Percentiles rank a stretch among this genome's conserved stretches.
Conservation (phyloP, 2,888 invertebrate genomes). For the Nudaria mundana region DNA sequence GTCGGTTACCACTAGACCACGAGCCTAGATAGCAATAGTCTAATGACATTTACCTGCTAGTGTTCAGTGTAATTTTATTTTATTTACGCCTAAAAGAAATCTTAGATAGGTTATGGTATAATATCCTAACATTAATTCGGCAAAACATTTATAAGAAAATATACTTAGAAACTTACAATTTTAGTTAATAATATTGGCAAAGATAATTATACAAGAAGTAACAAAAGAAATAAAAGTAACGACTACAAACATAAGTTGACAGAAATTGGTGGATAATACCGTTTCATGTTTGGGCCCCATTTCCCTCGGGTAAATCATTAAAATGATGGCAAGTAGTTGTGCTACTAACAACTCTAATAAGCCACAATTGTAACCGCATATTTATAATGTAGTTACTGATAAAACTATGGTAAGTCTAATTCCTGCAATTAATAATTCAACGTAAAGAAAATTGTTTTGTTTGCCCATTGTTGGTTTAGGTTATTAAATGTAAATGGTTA, state of each 20-base stretch:
- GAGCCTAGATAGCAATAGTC: too few species aligned
- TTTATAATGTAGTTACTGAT: slow-evolving; percentile 24
- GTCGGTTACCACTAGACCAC: too few species aligned
- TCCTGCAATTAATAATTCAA: slow-evolving; percentile 10
- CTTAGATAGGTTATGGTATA: too few species aligned
- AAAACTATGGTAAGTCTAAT: slow-evolving; percentile 16
- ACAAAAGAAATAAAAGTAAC: slow-evolving; percentile 25
- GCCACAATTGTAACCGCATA: slow-evolving; percentile 32
- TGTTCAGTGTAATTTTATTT: too few species aligned
- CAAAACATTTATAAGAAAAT: too few species aligned
- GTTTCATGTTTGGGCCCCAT: slow-evolving; percentile 55
- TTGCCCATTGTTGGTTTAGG: slow-evolving; percentile 3
- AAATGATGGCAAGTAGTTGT: slow-evolving; percentile 39
- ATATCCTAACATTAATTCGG: too few species aligned
- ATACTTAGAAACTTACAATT: too few species aligned
- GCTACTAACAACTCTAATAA: slow-evolving; percentile 37
- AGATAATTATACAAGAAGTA: slow-evolving; percentile 1
- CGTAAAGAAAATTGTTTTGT: slow-evolving; percentile 1
- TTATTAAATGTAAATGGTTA: slow-evolving; percentile 3
- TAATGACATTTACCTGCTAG: too few species aligned
- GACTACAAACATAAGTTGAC: slow-evolving; percentile 48
- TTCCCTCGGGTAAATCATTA: slow-evolving; percentile 50
- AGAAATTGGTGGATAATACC: slow-evolving; percentile 56
- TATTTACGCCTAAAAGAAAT: too few species aligned
- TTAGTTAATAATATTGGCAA: too few species aligned